Base-by-base conservation (phyloP, 2,797 vertebrate genomes). In the Micropoecilia bifurca region DNA sequence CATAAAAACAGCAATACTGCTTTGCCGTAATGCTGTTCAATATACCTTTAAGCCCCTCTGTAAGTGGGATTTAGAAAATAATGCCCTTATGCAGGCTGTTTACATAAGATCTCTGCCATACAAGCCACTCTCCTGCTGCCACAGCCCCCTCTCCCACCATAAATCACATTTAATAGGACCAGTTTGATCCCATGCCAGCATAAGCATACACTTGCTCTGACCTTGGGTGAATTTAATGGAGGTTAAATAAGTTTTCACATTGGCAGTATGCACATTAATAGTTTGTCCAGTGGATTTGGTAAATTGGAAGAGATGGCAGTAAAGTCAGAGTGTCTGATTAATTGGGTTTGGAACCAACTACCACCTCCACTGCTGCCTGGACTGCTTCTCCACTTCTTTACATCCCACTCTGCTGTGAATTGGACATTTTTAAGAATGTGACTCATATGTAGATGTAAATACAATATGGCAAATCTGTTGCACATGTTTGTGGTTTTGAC, bases 201-300 rank as follows among this genome's bases (percentile, higher is more conserved):
- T 97, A 97, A 99, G 96, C 96, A 96, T 97, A 97, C 96, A 97
- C 96, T 97, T 95, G 95, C 95, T 97, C 96, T 99, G 98, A 97
- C 98, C 97, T 99, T 98, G 97, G 96, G 97, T 96, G 95, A 97
- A 96, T 98, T 98, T 98, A 98, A 97, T 97, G 96, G 97, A 96
- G 97, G 98, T 97, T 91, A 98, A 98, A 98, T 97, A 99, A 97
- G 97, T 98, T 98, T 98, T 97, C 95, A 91, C 95, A 96, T 97
- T 96, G 96, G 96, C 96, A 96, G 94, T 95, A 95, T 95, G 96
- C 93, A 94, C 97, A 98, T 97, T 98, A 97, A 97, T 97, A 97
- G 97, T 97, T 97, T 97, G 97, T 98, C 96, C 94, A 94, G 95
- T 92, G 93, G 97, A 98, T 97, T 98, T 98, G 96, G 96, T 96